Conservation (phyloP, 2,888 invertebrate species). For the Polyploca ridens region DNA sequence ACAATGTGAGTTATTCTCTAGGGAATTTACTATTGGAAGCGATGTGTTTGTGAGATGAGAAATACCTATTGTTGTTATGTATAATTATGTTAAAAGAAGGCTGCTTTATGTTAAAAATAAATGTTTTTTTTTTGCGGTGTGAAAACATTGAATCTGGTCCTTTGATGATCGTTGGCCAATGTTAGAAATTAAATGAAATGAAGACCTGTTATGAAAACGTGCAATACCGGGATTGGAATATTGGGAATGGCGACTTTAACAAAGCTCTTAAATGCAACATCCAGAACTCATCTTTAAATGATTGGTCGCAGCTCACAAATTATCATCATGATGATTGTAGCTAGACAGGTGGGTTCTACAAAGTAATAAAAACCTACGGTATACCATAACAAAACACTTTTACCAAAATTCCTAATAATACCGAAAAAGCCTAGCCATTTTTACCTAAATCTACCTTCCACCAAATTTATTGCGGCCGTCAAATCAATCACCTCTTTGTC, state of each 20-base stretch:
- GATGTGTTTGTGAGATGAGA: not conserved
- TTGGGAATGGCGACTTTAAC: too few species aligned
- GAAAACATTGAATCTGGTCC: too few species aligned
- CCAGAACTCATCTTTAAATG: too few species aligned
- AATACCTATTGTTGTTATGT: too few species aligned
- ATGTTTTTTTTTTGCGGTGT: not conserved
- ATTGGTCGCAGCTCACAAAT: too few species aligned
- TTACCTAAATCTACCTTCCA: not conserved
- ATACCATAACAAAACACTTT: not conserved
- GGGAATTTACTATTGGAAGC: not conserved
- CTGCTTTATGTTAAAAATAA: not conserved
- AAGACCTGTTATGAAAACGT: too few species aligned
- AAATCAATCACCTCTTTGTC: constrained; percentile 32
- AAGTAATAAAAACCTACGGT: not conserved
- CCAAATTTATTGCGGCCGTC: constrained; percentile 4
- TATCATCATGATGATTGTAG: too few species aligned
- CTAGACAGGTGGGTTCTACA: too few species aligned
- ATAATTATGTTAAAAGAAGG: not conserved
- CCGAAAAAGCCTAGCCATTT: not conserved
- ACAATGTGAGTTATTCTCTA: constrained; percentile 3
- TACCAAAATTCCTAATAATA: not conserved
- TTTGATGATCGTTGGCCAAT: too few species aligned
- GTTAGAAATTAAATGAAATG: too few species aligned
- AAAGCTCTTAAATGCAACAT: too few species aligned
- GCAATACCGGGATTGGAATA: too few species aligned